These are phyloP conservation scores for Melanitta fusca DNA, from an alignment of 2,797 vertebrate species.

Conservation along the genomic window DNA sequence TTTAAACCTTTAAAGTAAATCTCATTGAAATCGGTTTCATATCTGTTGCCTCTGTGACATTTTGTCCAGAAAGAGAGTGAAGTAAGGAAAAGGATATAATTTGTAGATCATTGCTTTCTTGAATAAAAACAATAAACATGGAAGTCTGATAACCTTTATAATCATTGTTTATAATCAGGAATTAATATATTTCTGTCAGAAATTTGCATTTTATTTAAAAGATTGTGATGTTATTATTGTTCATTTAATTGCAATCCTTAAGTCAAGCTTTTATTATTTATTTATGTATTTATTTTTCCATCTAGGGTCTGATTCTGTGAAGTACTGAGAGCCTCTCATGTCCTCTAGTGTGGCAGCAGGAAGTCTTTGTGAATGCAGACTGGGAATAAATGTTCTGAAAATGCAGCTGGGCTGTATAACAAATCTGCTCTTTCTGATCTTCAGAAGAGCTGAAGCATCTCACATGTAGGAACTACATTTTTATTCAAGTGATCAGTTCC, in stretches of 20 bases:
- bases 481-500: too few species aligned
- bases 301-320: neutral
- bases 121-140: slow-evolving; percentile 6
- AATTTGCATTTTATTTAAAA: slow-evolving; percentile 44
- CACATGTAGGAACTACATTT: too few species aligned
- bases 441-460: too few species aligned
- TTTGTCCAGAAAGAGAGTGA: neutral
- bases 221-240: slow-evolving; percentile 7
- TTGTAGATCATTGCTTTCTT: neutral
- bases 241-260: slow-evolving; percentile 62
- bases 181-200: slow-evolving; percentile 32
- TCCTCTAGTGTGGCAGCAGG: neutral
- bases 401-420: neutral
- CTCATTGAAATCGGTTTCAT: neutral
- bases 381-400: neutral
- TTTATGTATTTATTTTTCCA: slow-evolving; percentile 7
- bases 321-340: neutral
- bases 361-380: neutral
- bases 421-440: too few species aligned
- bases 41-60: neutral
- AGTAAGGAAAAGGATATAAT: neutral
- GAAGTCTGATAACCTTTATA: slow-evolving; percentile 9
- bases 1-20: neutral
- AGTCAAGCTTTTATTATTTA: neutral
- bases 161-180: slow-evolving; percentile 34